Conservation (phyloP, 2,113 vertebrate genomes). For the Callaeas wilsoni region DNA sequence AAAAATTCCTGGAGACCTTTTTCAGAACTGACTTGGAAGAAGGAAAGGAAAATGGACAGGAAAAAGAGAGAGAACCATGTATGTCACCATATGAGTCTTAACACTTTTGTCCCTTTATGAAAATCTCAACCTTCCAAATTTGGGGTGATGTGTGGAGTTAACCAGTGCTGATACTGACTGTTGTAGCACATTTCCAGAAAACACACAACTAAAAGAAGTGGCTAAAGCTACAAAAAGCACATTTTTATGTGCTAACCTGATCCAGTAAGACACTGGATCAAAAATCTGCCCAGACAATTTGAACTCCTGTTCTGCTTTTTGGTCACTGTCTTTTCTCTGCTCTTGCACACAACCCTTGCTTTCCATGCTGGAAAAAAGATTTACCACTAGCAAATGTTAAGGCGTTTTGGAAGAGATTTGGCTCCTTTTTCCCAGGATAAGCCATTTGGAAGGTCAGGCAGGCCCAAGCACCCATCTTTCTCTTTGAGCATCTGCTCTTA, state of each 20-base stretch:
- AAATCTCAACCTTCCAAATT: background rate
- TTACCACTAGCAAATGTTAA: background rate
- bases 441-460: background rate
- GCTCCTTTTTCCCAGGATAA: background rate
- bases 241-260: background rate
- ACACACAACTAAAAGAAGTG: background rate
- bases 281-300: background rate
- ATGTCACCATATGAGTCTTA: background rate
- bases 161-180: background rate
- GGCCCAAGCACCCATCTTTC: background rate
- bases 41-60: background rate
- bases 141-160: background rate
- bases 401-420: background rate
- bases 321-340: accelerated
- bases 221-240: background rate
- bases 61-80: background rate
- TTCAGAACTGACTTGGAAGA: background rate
- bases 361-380: background rate
- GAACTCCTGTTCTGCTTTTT: background rate
- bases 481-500: background rate
- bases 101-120: background rate
- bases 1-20: background rate
- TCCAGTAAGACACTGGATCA: background rate
- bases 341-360: background rate
- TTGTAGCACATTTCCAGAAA: background rate